Evolutionary conservation across 2,113 vertebrate species (phyloP).

Genomic region (Psephotus haematonotus): DNA sequence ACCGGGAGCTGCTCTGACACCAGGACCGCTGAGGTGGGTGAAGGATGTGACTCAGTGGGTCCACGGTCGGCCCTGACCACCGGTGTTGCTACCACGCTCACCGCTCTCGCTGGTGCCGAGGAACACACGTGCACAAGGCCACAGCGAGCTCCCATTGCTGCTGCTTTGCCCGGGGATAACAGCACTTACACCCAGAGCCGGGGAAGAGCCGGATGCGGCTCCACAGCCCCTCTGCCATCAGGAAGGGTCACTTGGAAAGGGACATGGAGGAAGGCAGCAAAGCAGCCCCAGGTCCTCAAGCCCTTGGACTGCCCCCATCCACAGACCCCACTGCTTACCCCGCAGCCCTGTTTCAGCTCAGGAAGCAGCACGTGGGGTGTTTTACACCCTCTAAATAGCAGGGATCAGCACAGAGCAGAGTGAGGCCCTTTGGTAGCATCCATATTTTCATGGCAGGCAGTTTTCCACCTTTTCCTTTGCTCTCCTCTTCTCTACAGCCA

Average conservation of each 20-base stretch:
- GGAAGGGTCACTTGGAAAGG: neutral
- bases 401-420: neutral
- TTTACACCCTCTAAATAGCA: neutral
- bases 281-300: neutral
- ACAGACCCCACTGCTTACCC: rapidly evolving
- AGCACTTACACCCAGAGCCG: rapidly evolving
- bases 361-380: neutral
- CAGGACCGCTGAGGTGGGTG: neutral
- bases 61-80: rapidly evolving
- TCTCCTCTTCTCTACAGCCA: neutral
- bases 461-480: neutral
- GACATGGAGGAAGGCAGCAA: neutral
- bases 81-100: rapidly evolving
- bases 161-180: neutral
- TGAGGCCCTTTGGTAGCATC: neutral
- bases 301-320: neutral
- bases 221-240: rapidly evolving
- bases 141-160: rapidly evolving
- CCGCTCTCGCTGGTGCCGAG: neutral
- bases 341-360: neutral
- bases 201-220: neutral
- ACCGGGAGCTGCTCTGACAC: rapidly evolving
- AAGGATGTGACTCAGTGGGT: neutral
- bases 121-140: neutral
- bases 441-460: rapidly evolving